These are phyloP conservation scores for Sesamia nonagrioides DNA, from an alignment of 1,140 invertebrate species.

Conservation along the genomic window DNA sequence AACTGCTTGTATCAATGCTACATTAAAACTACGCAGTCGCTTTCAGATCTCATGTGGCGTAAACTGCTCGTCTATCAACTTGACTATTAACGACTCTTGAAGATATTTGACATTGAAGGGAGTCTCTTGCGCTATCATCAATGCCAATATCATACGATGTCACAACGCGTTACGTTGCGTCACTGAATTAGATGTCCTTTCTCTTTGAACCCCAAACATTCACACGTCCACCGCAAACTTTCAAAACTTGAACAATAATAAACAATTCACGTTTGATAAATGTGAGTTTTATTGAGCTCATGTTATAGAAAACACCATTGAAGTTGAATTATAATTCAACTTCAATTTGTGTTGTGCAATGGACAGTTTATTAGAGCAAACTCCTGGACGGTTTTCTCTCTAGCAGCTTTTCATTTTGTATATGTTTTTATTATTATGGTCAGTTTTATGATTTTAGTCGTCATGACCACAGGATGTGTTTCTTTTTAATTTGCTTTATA, in stretches of 20 bases:
- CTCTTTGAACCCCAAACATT: neutral
- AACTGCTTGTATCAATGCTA: no score
- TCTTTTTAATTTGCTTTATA: no score
- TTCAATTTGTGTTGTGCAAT: no score
- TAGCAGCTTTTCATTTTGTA: no score
- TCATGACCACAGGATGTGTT: no score
- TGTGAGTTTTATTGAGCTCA: no score
- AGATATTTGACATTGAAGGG: constrained; percentile 2
- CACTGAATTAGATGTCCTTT: constrained; percentile 21
- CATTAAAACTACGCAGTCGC: neutral
- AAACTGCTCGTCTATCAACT: neutral
- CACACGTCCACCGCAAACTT: constrained; percentile 5
- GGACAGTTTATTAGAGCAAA: no score
- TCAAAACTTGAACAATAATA: constrained; percentile 12
- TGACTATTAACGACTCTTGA: neutral
- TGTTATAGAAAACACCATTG: no score
- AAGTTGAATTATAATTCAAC: no score
- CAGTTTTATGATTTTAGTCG: no score
- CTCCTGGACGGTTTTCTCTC: no score
- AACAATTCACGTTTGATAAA: neutral
- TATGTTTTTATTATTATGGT: no score
- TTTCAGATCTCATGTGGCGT: neutral
- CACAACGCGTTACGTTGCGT: neutral
- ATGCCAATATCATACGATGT: constrained; percentile 23
- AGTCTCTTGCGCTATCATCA: neutral